Evolutionary conservation across 30 jellyfish, hydroid and myxozoan genomes (phyloP), one percentile per base, ranked within the genome.

Genomic region (Aurelia sp.): DNA sequence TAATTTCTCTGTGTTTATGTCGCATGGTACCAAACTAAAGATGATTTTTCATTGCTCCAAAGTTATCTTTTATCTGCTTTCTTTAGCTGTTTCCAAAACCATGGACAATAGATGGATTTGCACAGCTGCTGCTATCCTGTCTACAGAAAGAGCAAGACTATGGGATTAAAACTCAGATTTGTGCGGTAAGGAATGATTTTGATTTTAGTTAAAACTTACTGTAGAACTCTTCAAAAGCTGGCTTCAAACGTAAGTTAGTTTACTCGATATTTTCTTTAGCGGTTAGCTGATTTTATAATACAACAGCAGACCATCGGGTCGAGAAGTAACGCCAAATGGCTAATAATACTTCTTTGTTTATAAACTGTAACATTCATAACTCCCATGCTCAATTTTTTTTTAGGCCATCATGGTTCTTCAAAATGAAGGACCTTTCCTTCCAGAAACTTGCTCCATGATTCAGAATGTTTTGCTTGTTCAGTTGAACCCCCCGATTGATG

Each of bases 1-100:
- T 7, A 58, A 58, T 15, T 58, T 15, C 17, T 5, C 67, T 15
- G 12, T 8, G 0, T 58, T 59, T 59, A 4, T 59, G 16, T n/a
- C 33, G 33, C 33, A 38, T 3, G 13, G 35, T 44, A 21, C 50
- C 59, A 30, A 30, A 19, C 20, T 5, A 16, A 3, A 48, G 2
- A 55, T 5, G 22, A 22, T 63, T 12, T 21, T 60, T 27, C n/a
- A 0, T 35, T 5, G 41, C 11, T 63, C 0, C 61, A 12, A 9
- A n/a, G 33, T 59, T 60, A 2, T 11, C n/a, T 53, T 9, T 22
- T 5, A n/a, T 47, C 76, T 50, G 22, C 24, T 7, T 15, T 60
- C n/a, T 33, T 31, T 47, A 90, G 97, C 53, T 67, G 69, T 75
- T 90, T 44, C 90, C 88, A 53, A 81, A 72, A 27, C 92, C 95